A percentile compares a stretch with the other conserved stretches of the same genome.
Evolutionary conservation across 35 echinoderm and acorn worm species (phyloP).

Genomic region (Apostichopus japonicus): DNA sequence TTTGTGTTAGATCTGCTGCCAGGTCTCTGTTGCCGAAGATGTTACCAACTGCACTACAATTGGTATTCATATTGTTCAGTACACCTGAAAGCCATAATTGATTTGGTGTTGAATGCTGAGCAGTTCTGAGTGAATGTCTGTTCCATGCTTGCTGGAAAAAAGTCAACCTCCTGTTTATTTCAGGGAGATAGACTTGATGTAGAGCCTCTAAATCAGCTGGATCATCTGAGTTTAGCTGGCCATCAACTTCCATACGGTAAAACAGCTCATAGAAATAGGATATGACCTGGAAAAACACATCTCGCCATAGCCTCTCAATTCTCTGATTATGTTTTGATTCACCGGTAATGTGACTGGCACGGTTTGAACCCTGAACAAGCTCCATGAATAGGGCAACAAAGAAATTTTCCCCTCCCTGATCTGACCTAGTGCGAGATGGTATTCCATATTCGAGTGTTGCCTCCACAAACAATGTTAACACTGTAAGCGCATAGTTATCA

Average conservation of each 20-base stretch:
- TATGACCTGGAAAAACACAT: conserved; percentile 42
- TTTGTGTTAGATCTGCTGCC: neutral
- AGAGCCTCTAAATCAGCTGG: neutral
- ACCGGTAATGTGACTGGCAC: conserved; percentile 32
- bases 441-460: neutral
- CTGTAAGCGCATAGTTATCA: too few relatives aligned
- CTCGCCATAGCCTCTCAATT: conserved; percentile 47
- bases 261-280: conserved; percentile 46
- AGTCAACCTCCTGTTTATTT: conserved; percentile 44
- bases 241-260: conserved; percentile 9
- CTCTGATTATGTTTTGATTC: conserved; percentile 37
- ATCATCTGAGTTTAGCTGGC: conserved; percentile 11
- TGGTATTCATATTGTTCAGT: conserved; percentile 5
- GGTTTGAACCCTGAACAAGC: neutral
- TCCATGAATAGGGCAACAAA: conserved; percentile 49
- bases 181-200: conserved; percentile 13
- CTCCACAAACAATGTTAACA: too few relatives aligned
- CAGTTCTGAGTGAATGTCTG: conserved; percentile 29
- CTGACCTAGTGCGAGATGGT: conserved; percentile 33
- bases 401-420: conserved; percentile 45
- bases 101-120: neutral
- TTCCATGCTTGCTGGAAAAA: conserved; percentile 44
- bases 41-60: conserved; percentile 23
- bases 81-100: conserved; percentile 49
- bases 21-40: neutral